phyloP scores from a whole-genome alignment of 2,113 vertebrate genomes.

The Paramormyrops kingsleyae region DNA sequence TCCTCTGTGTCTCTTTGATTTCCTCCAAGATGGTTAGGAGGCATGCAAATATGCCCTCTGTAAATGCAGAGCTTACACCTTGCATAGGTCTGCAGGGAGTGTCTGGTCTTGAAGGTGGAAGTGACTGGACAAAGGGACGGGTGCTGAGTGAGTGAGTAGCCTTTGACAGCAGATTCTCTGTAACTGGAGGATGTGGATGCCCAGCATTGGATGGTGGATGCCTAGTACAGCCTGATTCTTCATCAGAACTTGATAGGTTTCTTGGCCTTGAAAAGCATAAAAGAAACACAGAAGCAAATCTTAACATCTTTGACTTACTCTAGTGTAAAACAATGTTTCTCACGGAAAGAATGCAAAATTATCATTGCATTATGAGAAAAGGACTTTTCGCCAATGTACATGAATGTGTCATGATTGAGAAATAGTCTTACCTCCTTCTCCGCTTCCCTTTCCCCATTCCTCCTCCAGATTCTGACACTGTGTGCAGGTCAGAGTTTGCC shows the following conservation, averaged over 20 bases:
- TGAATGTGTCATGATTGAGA: not conserved
- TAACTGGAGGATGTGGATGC: constrained; percentile 4
- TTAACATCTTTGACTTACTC: constrained; percentile 8
- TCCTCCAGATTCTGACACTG: constrained; percentile 19
- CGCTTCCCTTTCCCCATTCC: constrained; percentile 18
- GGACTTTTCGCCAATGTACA: not conserved
- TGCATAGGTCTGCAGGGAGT: constrained; percentile 14
- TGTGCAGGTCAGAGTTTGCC: constrained; percentile 14
- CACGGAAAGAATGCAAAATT: not conserved
- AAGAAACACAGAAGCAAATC: not conserved
- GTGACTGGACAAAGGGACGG: constrained; percentile 18
- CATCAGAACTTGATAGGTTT: constrained; percentile 20
- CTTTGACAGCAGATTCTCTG: constrained; percentile 10
- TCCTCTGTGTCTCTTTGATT: constrained; percentile 12
- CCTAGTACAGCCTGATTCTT: constrained; percentile 19
- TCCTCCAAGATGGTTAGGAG: constrained; percentile 21
- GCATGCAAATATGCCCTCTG: constrained; percentile 10
- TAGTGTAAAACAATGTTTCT: constrained; percentile 11
- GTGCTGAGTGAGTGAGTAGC: not conserved
- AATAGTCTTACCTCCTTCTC: constrained; percentile 20
- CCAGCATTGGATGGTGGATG: constrained; percentile 17
- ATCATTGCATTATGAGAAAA: constrained; percentile 1
- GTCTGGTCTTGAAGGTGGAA: constrained; percentile 15
- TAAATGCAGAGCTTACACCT: constrained; percentile 18
- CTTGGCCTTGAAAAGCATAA: constrained; percentile 15